Conservation (phyloP, 2,888 invertebrate species). For the Eupithecia subumbrata region DNA sequence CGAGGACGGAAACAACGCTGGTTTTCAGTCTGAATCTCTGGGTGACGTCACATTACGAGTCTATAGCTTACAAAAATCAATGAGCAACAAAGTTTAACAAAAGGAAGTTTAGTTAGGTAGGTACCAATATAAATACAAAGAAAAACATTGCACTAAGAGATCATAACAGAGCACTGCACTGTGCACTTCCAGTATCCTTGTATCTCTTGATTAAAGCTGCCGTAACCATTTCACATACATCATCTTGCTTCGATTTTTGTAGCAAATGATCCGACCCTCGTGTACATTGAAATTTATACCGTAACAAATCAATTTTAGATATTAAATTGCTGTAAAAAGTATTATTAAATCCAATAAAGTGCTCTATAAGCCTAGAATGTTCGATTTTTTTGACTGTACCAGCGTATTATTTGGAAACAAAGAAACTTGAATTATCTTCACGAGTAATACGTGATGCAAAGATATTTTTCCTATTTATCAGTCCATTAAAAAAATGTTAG, state of each 20-base stretch:
- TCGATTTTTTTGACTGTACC: not conserved
- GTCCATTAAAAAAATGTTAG: too few relatives aligned
- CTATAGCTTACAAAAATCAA: too few relatives aligned
- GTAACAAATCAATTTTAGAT: conserved; percentile 39
- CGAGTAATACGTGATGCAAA: not conserved
- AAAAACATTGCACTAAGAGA: too few relatives aligned
- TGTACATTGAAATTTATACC: conserved; percentile 39
- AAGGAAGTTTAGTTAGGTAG: too few relatives aligned
- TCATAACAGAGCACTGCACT: too few relatives aligned
- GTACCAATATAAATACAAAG: too few relatives aligned
- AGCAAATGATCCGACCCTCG: conserved; percentile 33
- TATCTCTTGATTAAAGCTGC: conserved; percentile 19
- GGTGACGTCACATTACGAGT: too few relatives aligned
- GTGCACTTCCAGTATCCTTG: conserved; percentile 17
- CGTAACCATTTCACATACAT: conserved; percentile 43
- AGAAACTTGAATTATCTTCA: not conserved
- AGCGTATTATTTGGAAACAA: not conserved
- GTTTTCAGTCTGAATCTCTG: too few relatives aligned
- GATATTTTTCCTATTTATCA: too few relatives aligned
- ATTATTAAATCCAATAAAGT: not conserved
- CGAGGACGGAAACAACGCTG: too few relatives aligned
- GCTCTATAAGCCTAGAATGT: not conserved
- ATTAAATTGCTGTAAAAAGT: conserved; percentile 24
- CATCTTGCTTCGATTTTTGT: conserved; percentile 43
- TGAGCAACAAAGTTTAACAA: too few relatives aligned